phyloP scores from a whole-genome alignment of 2,797 vertebrate species.

The Agapornis canus region DNA sequence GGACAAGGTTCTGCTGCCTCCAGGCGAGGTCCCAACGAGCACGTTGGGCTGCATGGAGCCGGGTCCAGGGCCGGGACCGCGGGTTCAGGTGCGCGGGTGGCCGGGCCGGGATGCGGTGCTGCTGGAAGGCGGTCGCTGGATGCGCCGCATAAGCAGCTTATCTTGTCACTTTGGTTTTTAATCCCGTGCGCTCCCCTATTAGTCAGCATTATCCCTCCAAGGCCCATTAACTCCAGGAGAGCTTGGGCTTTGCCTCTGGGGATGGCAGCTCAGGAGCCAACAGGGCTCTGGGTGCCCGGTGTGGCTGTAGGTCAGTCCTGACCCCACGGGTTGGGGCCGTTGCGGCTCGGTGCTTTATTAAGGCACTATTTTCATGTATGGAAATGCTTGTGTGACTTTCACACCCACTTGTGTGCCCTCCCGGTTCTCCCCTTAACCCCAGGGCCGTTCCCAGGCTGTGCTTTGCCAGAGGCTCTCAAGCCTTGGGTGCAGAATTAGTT shows the following conservation, averaged over 20 bases:
- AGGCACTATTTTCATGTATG: background rate
- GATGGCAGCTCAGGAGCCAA: background rate
- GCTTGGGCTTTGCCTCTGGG: background rate
- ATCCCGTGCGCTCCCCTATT: conserved; percentile 24
- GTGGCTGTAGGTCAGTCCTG: background rate
- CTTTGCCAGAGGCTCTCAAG: background rate
- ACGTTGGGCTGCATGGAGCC: background rate
- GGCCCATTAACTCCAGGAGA: conserved; percentile 37
- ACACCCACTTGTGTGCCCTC: background rate
- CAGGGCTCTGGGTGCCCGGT: background rate
- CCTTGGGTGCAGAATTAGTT: background rate
- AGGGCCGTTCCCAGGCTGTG: background rate
- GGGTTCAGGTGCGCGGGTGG: background rate
- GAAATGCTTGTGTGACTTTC: rapidly evolving
- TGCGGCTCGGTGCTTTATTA: background rate
- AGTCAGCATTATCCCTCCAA: conserved; percentile 70
- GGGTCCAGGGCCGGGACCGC: background rate
- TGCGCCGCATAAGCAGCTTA: conserved; percentile 44
- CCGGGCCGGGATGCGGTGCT: background rate
- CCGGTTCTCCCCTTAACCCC: background rate
- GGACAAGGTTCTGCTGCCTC: background rate
- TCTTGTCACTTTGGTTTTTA: conserved; percentile 69
- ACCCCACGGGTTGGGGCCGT: background rate
- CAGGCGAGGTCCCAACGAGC: rapidly evolving
- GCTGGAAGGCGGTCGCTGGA: background rate